phyloP scores from a whole-genome alignment of 2,113 vertebrate genomes.

The Apaloderma vittatum region DNA sequence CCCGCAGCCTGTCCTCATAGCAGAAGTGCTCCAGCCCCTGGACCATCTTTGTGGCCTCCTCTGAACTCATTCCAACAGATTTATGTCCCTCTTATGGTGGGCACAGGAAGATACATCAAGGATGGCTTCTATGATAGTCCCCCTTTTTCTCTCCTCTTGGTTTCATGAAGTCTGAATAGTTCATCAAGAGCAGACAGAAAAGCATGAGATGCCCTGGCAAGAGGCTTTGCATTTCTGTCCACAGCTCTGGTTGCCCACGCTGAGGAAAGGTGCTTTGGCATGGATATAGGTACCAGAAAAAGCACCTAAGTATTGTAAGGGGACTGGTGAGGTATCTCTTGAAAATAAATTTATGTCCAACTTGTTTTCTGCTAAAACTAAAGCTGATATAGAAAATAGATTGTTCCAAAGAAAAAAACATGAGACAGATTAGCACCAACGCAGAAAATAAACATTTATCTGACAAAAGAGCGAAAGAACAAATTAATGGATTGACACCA shows the following conservation, averaged over 20 bases:
- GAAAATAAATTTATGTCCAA: neutral
- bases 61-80: no score
- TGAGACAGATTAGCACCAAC: neutral
- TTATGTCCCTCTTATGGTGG: neutral
- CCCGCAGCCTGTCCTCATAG: no score
- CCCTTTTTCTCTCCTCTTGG: neutral
- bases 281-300: neutral
- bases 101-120: neutral
- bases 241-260: neutral
- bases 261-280: neutral
- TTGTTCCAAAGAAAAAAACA: neutral
- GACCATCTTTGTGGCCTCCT: no score
- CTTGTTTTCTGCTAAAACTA: neutral
- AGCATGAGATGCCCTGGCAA: rapidly evolving
- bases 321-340: neutral
- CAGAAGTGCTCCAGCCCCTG: no score
- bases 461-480: neutral
- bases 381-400: rapidly evolving
- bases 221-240: neutral
- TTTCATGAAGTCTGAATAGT: neutral
- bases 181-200: neutral
- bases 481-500: neutral
- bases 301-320: neutral
- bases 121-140: neutral
- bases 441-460: neutral